Conservation (phyloP, 2,797 vertebrate species). For the Anolis apletophallus region DNA sequence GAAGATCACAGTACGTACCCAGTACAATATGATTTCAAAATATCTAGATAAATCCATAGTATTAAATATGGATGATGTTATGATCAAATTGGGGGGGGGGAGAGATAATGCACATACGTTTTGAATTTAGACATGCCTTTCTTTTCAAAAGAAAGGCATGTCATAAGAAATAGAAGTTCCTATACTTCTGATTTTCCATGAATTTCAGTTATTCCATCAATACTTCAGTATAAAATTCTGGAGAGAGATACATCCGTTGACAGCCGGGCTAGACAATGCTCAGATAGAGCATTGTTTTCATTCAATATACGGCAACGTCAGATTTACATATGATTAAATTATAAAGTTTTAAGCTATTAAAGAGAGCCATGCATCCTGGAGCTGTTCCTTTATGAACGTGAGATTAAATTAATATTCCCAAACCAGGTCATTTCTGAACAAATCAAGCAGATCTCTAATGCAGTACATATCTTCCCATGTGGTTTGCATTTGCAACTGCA, state of each 20-base stretch:
- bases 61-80: constrained; percentile 38
- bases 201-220: constrained; percentile 37
- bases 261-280: not conserved
- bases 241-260: not conserved
- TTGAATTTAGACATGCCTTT: constrained; percentile 29
- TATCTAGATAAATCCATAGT: not conserved
- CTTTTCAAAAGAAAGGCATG: constrained; percentile 32
- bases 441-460: constrained; percentile 42
- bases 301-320: not conserved
- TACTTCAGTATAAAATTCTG: not conserved
- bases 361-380: constrained; percentile 43
- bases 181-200: constrained; percentile 59
- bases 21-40: constrained; percentile 24
- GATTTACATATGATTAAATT: constrained; percentile 47
- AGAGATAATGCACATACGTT: constrained; percentile 23
- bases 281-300: not conserved
- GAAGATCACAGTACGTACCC: constrained; percentile 34
- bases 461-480: constrained; percentile 48
- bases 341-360: constrained; percentile 65
- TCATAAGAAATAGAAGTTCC: constrained; percentile 11
- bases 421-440: constrained; percentile 53
- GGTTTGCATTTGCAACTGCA: constrained; percentile 43
- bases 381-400: constrained; percentile 37
- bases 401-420: constrained; percentile 64
- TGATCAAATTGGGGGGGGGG: constrained; percentile 24